Evolutionary conservation across 2,888 invertebrate genomes (phyloP).

Genomic region (Hoplodrina blanda): DNA sequence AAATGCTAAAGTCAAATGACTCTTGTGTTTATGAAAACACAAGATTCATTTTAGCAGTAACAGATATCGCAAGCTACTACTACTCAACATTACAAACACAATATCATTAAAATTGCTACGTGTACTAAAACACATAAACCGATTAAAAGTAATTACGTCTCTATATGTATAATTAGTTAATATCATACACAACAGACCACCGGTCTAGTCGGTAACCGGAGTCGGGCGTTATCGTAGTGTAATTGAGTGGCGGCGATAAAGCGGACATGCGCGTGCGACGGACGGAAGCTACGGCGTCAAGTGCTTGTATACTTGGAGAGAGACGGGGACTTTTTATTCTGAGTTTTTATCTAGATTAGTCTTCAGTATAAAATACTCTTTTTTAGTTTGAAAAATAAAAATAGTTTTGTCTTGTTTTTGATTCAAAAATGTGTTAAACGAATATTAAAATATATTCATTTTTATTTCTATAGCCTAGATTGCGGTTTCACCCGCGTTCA

Average conservation of each 20-base stretch:
- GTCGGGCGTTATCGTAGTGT: slow-evolving; percentile 63
- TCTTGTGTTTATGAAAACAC: no score
- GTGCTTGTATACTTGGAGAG: slow-evolving; percentile 46
- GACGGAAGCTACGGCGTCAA: slow-evolving; percentile 65
- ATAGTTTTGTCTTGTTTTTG: no score
- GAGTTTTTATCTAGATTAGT: background rate
- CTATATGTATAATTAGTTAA: slow-evolving; percentile 48
- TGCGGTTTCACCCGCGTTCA: no score
- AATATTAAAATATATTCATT: no score
- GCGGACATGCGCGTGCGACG: slow-evolving; percentile 56
- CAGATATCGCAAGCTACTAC: no score
- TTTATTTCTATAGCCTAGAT: no score
- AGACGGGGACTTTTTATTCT: slow-evolving; percentile 17
- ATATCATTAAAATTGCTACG: background rate
- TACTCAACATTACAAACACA: background rate
- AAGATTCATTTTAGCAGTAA: no score
- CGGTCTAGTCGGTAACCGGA: slow-evolving; percentile 56
- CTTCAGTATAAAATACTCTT: no score
- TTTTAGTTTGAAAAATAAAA: no score
- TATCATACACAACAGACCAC: slow-evolving; percentile 60
- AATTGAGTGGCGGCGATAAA: slow-evolving; percentile 68
- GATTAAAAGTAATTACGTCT: slow-evolving; percentile 30
- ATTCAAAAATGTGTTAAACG: no score
- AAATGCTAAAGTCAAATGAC: no score
- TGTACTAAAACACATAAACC: slow-evolving; percentile 4